These are phyloP conservation scores for Meteorus colon DNA, from an alignment of 2,888 invertebrate genomes.

Conservation along the genomic window DNA sequence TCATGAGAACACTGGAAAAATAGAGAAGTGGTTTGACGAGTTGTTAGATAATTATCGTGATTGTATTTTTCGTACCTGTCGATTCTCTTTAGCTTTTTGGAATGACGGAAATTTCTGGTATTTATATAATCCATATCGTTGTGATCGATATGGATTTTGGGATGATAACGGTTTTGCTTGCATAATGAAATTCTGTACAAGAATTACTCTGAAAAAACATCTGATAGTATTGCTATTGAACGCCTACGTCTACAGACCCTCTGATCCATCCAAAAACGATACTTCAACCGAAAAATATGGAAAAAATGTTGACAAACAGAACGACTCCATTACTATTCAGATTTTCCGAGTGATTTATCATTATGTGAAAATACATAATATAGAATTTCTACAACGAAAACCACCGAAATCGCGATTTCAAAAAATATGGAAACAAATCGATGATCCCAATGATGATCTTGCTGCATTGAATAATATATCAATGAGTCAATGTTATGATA, in stretches of 20 bases:
- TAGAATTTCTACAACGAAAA: conserved; percentile 56
- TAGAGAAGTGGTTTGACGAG: conserved; percentile 63
- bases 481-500: not conserved
- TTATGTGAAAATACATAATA: conserved; percentile 63
- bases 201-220: conserved; percentile 60
- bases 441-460: conserved; percentile 56
- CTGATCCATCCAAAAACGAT: conserved; percentile 28
- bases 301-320: not conserved
- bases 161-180: conserved; percentile 61
- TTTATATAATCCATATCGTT: conserved; percentile 66
- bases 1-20: conserved; percentile 48
- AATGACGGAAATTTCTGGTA: conserved; percentile 67
- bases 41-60: conserved; percentile 57
- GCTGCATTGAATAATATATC: conserved; percentile 18
- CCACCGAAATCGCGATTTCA: conserved; percentile 44
- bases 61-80: conserved; percentile 61
- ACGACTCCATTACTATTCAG: conserved; percentile 53
- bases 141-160: conserved; percentile 65
- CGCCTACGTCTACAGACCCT: conserved; percentile 57
- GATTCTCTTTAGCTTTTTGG: conserved; percentile 66
- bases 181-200: conserved; percentile 64
- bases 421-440: conserved; percentile 48
- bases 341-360: conserved; percentile 61
- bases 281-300: not conserved
- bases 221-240: conserved; percentile 63